These are phyloP conservation scores for Rhinogobius similis DNA, from an alignment of 2,113 vertebrate genomes.

Conservation along the genomic window DNA sequence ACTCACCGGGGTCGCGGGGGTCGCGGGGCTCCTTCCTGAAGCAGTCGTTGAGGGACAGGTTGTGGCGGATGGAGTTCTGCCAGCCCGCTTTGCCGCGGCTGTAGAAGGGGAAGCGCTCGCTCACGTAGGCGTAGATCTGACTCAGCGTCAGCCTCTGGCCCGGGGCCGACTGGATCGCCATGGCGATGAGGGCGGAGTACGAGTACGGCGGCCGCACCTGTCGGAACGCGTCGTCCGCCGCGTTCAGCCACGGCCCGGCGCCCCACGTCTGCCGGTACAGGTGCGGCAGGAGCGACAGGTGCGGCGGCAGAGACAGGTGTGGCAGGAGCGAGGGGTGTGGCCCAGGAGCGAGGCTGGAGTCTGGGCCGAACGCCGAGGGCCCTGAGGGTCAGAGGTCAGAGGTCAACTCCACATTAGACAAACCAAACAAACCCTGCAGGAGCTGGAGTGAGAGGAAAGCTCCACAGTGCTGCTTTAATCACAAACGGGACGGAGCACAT, in stretches of 20 bases:
- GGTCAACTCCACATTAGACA: too few relatives aligned
- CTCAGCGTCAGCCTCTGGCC: slow-evolving; percentile 90
- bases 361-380: slow-evolving; percentile 60
- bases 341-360: slow-evolving; percentile 52
- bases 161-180: slow-evolving; percentile 90
- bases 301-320: slow-evolving; percentile 73
- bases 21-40: slow-evolving; percentile 91
- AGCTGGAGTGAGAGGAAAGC: too few relatives aligned
- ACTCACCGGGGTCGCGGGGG: slow-evolving; percentile 86
- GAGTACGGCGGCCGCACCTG: slow-evolving; percentile 92
- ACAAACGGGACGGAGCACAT: too few relatives aligned
- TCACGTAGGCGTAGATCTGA: slow-evolving; percentile 95
- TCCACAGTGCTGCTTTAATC: too few relatives aligned
- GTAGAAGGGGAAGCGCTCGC: slow-evolving; percentile 93
- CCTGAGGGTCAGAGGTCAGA: background rate
- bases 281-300: slow-evolving; percentile 75
- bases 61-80: slow-evolving; percentile 93
- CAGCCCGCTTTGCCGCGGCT: slow-evolving; percentile 91
- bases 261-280: slow-evolving; percentile 79
- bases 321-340: slow-evolving; percentile 67
- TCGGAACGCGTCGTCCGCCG: slow-evolving; percentile 88
- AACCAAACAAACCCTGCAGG: too few relatives aligned
- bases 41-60: slow-evolving; percentile 89
- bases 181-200: slow-evolving; percentile 95
- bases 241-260: slow-evolving; percentile 79